These are phyloP conservation scores for Antedon mediterranea DNA, from an alignment of 53 echinoderm and acorn worm species.

Conservation along the genomic window DNA sequence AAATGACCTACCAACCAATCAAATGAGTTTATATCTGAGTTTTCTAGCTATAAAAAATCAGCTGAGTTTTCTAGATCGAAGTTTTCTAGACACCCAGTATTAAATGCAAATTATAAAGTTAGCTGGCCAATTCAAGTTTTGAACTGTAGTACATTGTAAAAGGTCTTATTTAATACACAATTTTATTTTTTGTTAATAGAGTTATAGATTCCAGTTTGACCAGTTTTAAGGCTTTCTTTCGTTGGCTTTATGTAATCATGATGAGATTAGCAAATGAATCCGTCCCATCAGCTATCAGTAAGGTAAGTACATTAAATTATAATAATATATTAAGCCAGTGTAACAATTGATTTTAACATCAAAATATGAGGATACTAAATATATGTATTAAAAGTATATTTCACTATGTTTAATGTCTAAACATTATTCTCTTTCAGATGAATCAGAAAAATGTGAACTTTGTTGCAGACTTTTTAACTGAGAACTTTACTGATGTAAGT, in stretches of 20 bases:
- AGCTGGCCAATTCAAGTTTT: no score
- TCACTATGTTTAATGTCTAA: neutral
- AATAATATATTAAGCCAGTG: neutral
- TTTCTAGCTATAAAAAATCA: no score
- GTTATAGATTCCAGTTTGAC: constrained; percentile 87
- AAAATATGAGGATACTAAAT: neutral
- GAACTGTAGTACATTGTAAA: no score
- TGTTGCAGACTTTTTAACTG: constrained; percentile 78
- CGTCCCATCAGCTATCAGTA: constrained; percentile 65
- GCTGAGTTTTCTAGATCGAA: no score
- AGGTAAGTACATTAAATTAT: constrained; percentile 20
- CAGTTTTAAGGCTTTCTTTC: constrained; percentile 94
- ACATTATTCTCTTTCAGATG: constrained; percentile 18
- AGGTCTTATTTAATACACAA: no score
- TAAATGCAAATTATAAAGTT: no score
- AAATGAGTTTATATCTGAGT: no score
- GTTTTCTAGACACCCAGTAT: no score
- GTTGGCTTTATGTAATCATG: constrained; percentile 88
- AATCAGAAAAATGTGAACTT: constrained; percentile 79
- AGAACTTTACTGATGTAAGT: constrained; percentile 86
- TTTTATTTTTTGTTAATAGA: constrained; percentile 12
- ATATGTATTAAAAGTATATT: neutral
- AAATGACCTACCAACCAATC: no score
- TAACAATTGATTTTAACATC: neutral
- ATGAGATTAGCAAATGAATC: constrained; percentile 81